Evolutionary conservation across 2,888 invertebrate species (phyloP), one percentile per base, ranked within the genome.

Genomic region (Macrophya alboannulata): DNA sequence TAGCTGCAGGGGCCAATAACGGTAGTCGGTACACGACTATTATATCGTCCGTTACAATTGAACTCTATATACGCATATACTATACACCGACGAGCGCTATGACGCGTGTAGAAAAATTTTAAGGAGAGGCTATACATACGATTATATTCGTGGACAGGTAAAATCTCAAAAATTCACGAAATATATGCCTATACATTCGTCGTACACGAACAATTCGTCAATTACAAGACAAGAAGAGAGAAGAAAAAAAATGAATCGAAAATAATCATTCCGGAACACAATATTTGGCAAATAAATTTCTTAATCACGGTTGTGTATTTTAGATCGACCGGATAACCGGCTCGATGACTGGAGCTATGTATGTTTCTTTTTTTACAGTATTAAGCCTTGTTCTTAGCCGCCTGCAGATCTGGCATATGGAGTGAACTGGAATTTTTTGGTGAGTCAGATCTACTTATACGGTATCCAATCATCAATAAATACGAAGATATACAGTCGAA

Each of bases 381-480:
- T 4, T 55, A 5, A 17, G 17, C 55, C 15, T 31, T 37, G 12
- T 4, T 68, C 37, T 37, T 37, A 17, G 12, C 31, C 37, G 6
- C 37, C 15, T 62, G 62, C 25, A 68, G 37, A 37, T 15, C 68
- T 31, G 31, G 37, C 25, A 74, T 45, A 45, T 74, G 74, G 21
- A 45, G 12, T 45, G 74, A 74, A 74, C 74, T 74, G 45, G 74
- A 74, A 74, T 74, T 45, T 21, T 45, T 74, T n/a, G 43, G 25
- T 74, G 74, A 74, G 45, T 74, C 74, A 74, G 74, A 74, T 74
- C 45, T 68, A 15, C 74, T 74, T 74, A 74, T 74, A 45, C 21
- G 74, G 43, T 45, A 74, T 74, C 15, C 43, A 15, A 10, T 48
- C 45, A n/a, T 21, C 74, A 74, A 43, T 74, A 15, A 74, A 43